Evolutionary conservation across 2,113 vertebrate genomes (phyloP), one percentile per base, ranked within the genome.

Genomic region (Harpagus bidentatus): DNA sequence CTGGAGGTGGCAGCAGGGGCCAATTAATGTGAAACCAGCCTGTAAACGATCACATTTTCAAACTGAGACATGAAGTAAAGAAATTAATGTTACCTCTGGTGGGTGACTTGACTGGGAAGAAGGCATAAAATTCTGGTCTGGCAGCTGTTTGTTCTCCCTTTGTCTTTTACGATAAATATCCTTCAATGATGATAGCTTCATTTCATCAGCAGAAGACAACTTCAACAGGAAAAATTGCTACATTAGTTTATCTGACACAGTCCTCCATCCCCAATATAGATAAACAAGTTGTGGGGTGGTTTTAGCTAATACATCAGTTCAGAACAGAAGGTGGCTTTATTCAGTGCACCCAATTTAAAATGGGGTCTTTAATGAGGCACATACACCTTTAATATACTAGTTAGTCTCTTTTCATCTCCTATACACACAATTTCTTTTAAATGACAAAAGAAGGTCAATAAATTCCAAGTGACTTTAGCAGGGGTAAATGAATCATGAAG

Each of bases 131-230:
- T 36, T 98, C 97, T 98, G 98, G 82, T 98, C 98, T 32, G 97
- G 94, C 53, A 93, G 95, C 78, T 98, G 99, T 82, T 97, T 91
- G 32, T 96, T 98, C 42, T 98, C 97, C 79, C 82, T 98, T 88
- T 98, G 99, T 91, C 98, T 99, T 97, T 96, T 98, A 90, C 98
- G 98, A 95, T 99, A 99, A 97, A 99, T 99, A 92, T 99, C 99
- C 97, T 98, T 98, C 95, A 99, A 98, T 52, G 99, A 99, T 26
- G 97, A 96, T 11, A 96, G 95, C 82, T 98, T 98, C 43, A 74
- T 96, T 74, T 97, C 96, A 92, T 98, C 98, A 88, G 97, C 97
- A 95, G 97, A 78, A 63, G 97, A 95, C 79, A 96, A 97, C 98
- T 99, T 88, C 91, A 81, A 97, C 86, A 88, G 96, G 82, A 55